Base-by-base conservation (phyloP, 2,888 invertebrate genomes). In the Nymphalis c-album region DNA sequence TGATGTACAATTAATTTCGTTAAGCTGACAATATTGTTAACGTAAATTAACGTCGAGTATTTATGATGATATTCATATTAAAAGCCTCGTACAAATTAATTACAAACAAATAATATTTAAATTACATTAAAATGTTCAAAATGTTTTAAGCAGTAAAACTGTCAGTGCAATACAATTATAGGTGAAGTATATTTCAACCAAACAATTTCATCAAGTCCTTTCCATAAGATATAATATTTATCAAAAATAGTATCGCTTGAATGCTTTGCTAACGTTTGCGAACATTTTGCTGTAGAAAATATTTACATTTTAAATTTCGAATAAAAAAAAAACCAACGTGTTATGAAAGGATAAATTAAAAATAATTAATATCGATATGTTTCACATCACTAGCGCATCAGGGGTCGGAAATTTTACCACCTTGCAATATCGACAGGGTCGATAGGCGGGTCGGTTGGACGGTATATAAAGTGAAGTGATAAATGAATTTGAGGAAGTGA, bases 351-450 rank as follows among this genome's bases (percentile, higher is more conserved):
- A 40, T 13, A 40, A 40, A 40, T 40, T 13, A 40, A 40, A 13
- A 0, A 18, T 60, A 47, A 57, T 20, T 22, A 20, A 22, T 20
- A 61, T 61, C 60, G 60, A 66, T 55, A 35, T 10, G 16, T 20
- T 58, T 5, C 57, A 68, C 82, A 75, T 75, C 83, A 74, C 85
- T 86, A 80, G 3, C 48, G 71, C 78, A 79, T 82, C 80, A 77
- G 80, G 73, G 83, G 80, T 79, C 79, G 84, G 80, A 81, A 83
- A 84, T 86, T 85, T 86, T 81, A 83, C 85, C 86, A 88, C 85
- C 85, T 86, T 87, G 88, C 89, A 87, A 85, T 88, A 88, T 88
- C 74, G 84, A 72, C 68, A 78, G 82, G 84, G 83, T 82, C 80
- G 82, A 84, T 82, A 77, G 74, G 69, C 70, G 71, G 75, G 73